Base-by-base conservation (phyloP, 2,113 vertebrate species). In the Petromus typicus region DNA sequence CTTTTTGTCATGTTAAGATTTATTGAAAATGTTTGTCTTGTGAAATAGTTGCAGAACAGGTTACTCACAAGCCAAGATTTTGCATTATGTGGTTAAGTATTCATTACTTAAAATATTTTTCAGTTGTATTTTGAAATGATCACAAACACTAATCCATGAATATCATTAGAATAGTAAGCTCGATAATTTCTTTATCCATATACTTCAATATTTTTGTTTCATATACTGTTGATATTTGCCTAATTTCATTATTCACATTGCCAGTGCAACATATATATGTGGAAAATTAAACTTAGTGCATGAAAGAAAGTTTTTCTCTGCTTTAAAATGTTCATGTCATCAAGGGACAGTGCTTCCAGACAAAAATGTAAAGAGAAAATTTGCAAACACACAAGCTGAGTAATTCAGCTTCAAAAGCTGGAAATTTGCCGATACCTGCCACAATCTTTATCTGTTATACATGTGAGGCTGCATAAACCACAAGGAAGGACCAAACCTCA, bases 381-480 rank as follows among this genome's bases (percentile, higher is more conserved):
- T 20, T 81, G 17, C 25, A 64, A 40, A 73, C 16, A 25, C 43
- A 61, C 2, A 64, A 69, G 22, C 6, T 37, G 16, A 83, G 81
- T 11, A 45, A 61, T 67, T 89, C 27, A 20, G 20, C 51, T 16
- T 10, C 61, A 16, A 13, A 2, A 37, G 1, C 18, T 32, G 5
- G 23, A 86, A 11, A 34, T 57, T 40, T 16, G 12, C 14, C 30
- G 43, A n/a, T 43, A 18, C 59, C 34, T 16, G 48, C 56, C 9
- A 22, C n/a, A 32, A 5, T 34, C 56, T 48, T 59, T 32, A 0
- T 23, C 22, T 1, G 13, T 2, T 40, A 2, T 3, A 4, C 3
- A 3, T 67, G 1, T 51, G 76, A 82, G 48, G 23, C 27, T 7
- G 3, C 51, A 11, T 51, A n/a, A 88, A 40, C 32, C 17, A 59